Evolutionary conservation across 2,888 invertebrate genomes (phyloP).

Genomic region (Anoncus sp.): DNA sequence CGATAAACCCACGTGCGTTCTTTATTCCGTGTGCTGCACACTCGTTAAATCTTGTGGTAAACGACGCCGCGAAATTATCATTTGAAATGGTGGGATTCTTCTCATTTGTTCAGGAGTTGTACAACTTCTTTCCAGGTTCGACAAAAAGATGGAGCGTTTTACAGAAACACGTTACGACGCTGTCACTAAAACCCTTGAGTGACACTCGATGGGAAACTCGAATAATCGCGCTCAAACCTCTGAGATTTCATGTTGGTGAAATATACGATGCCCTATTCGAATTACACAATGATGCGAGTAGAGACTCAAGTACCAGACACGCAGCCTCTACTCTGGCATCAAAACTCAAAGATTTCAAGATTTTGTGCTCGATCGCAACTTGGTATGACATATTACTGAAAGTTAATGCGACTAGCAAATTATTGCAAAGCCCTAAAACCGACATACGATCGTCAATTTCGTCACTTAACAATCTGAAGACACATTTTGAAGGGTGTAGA

Average conservation of each 20-base stretch:
- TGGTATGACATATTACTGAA: slow-evolving; percentile 40
- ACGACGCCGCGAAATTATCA: slow-evolving; percentile 36
- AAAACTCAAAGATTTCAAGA: slow-evolving; percentile 35
- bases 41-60: slow-evolving; percentile 39
- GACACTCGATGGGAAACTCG: slow-evolving; percentile 65
- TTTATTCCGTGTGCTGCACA: slow-evolving; percentile 46
- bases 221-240: slow-evolving; percentile 64
- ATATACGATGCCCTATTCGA: slow-evolving; percentile 61
- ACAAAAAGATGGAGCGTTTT: slow-evolving; percentile 63
- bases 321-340: slow-evolving; percentile 37
- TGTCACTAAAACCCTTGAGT: slow-evolving; percentile 66
- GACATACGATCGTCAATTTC: slow-evolving; percentile 15
- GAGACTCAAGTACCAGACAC: slow-evolving; percentile 16
- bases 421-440: slow-evolving; percentile 39
- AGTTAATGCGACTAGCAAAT: slow-evolving; percentile 44
- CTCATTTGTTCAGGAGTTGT: no score
- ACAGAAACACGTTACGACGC: slow-evolving; percentile 55
- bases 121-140: slow-evolving; percentile 55
- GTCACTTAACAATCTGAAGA: no score
- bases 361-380: slow-evolving; percentile 48
- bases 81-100: slow-evolving; percentile 16
- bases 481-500: no score
- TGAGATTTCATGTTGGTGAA: slow-evolving; percentile 58
- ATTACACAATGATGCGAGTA: slow-evolving; percentile 48
- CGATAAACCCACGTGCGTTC: not conserved